Percentiles rank a stretch among this genome's conserved stretches.
These are phyloP conservation scores for Coreius guichenoti DNA, from an alignment of 2,797 vertebrate genomes.

Conservation along the genomic window DNA sequence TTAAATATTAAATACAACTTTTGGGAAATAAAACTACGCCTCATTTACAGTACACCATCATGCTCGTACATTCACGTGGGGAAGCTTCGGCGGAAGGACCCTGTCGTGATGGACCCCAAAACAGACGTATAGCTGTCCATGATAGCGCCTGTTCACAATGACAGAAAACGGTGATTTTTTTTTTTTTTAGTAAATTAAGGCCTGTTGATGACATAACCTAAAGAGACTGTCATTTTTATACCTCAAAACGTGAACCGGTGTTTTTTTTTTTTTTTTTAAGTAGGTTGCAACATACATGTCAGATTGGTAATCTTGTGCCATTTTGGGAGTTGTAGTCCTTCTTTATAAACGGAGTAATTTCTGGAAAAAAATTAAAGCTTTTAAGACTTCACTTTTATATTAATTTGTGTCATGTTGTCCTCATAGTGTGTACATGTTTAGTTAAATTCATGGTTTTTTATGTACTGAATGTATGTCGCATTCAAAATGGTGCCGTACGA, in stretches of 20 bases:
- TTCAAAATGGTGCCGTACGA: not conserved
- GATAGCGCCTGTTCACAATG: slow-evolving; percentile 17
- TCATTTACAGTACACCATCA: not conserved
- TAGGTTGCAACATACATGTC: not conserved
- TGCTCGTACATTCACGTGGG: slow-evolving; percentile 73
- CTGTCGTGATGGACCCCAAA: slow-evolving; percentile 62
- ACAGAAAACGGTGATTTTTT: not conserved
- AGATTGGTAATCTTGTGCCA: too few species aligned
- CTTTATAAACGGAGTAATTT: not conserved
- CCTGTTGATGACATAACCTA: not conserved
- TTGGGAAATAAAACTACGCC: not conserved
- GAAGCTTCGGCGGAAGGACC: slow-evolving; percentile 69
- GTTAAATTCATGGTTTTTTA: not conserved
- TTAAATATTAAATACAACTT: not conserved
- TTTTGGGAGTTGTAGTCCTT: not conserved
- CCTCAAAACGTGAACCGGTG: not conserved
- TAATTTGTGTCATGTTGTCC: not conserved
- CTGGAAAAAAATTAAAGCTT: not conserved
- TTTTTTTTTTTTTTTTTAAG: not conserved
- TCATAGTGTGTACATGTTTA: not conserved
- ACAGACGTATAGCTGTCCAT: not conserved
- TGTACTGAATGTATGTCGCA: not conserved
- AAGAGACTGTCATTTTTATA: fast-evolving
- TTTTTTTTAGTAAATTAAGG: too few species aligned
- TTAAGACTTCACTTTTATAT: not conserved